A percentile compares a stretch with the other conserved stretches of the same genome.
These are phyloP conservation scores for Microctonus hyperodae DNA, from an alignment of 2,888 invertebrate species.

Conservation along the genomic window DNA sequence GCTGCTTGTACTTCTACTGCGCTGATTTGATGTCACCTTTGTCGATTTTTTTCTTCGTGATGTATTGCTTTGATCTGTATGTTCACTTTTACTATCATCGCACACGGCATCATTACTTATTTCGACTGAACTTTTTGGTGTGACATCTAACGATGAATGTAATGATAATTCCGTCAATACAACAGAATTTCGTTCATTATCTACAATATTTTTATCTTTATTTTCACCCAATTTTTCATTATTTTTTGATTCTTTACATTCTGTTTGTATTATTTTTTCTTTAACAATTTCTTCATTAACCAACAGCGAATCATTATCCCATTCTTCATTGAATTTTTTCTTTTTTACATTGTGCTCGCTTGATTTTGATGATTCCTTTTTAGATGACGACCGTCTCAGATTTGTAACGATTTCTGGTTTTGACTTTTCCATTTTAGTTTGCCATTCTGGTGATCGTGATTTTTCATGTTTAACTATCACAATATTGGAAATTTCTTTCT, in stretches of 20 bases:
- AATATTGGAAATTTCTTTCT: constrained; percentile 1
- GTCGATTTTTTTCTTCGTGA: constrained; percentile 27
- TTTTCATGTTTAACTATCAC: background rate
- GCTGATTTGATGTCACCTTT: constrained; percentile 38
- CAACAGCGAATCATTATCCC: constrained; percentile 44
- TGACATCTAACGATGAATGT: background rate
- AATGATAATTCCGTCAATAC: background rate
- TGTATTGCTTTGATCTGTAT: background rate
- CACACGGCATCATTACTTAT: constrained; percentile 2
- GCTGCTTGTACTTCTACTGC: constrained; percentile 22
- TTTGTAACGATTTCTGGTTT: background rate
- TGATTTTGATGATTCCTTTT: constrained; percentile 22
- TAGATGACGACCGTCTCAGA: constrained; percentile 15
- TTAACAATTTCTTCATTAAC: constrained; percentile 3
- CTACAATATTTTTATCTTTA: background rate
- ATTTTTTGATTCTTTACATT: constrained; percentile 7
- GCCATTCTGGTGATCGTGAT: background rate
- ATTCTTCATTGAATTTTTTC: constrained; percentile 43
- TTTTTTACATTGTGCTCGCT: constrained; percentile 32
- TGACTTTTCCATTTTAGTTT: background rate
- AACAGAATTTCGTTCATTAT: background rate
- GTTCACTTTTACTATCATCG: constrained; percentile 6
- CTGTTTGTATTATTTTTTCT: constrained; percentile 1
- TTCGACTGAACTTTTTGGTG: background rate
- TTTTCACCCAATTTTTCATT: background rate